Base-by-base conservation (phyloP, 2,113 vertebrate species). In the Sphyrna mokarran region DNA sequence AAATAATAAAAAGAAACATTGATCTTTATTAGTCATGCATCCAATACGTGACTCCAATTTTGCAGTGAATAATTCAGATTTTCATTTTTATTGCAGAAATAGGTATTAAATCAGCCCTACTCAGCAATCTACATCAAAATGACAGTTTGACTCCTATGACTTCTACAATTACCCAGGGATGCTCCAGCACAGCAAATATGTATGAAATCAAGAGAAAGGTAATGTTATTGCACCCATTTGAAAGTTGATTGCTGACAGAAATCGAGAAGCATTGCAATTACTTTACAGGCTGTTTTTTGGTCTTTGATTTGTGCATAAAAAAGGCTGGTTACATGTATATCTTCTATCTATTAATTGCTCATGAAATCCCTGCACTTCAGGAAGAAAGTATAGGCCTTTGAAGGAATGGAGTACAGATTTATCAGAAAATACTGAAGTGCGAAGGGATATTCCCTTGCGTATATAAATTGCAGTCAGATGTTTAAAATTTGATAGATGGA, bases 41-140 rank as follows among this genome's bases (percentile, higher is more conserved):
- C 87, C 61, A 93, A 66, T 18, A n/a, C 70, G 66, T 69, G n/a
- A 26, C 43, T 69, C 10, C 94, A 70, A 6, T 14, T 29, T 72
- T 69, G 91, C n/a, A 7, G 18, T 95, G 37, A 72, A 72, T 72
- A 40, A 94, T 69, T 94, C 37, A 68, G 69, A 54, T 96, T 37
- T 96, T 96, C 96, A 0, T 97, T 20, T 96, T 96, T 96, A 9
- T 96, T 97, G 95, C 96, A 98, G 98, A 98, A 97, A 96, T 98
- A 97, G 97, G 96, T 97, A 97, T 96, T 97, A 98, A 98, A 96
- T 97, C 98, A 97, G 97, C 97, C 97, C 97, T 98, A 98, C 96
- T 97, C 96, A 98, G 97, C 98, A 98, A 97, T 96, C 95, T 97
- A 95, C 97, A 97, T 0, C 97, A 97, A 23, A 97, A 97, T 0